Percentiles rank a stretch among this genome's conserved stretches.
phyloP scores from a whole-genome alignment of 2,888 invertebrate species.

The Aphodius granarius region DNA sequence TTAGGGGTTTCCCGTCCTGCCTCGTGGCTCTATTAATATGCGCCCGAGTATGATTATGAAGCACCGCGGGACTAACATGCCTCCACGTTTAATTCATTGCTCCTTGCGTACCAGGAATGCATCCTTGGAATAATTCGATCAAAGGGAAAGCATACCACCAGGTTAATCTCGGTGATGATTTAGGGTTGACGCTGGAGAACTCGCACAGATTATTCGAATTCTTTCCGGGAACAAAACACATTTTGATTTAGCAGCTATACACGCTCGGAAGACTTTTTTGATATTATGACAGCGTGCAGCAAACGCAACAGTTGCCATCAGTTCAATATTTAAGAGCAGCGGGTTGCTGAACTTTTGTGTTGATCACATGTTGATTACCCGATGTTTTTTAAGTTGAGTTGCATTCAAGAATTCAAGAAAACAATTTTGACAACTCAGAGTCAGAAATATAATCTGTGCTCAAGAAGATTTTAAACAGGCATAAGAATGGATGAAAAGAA shows the following conservation, averaged over 20 bases:
- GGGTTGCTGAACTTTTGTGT: no score
- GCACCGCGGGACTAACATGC: slow-evolving; percentile 49
- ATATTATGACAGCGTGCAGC: no score
- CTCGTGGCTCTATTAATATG: slow-evolving; percentile 12
- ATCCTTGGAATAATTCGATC: slow-evolving; percentile 7
- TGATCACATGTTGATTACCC: no score
- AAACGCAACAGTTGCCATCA: no score
- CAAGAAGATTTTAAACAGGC: no score
- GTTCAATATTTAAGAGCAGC: no score
- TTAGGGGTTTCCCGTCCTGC: slow-evolving; percentile 33
- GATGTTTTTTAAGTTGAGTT: no score
- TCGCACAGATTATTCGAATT: not conserved
- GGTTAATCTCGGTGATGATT: not conserved
- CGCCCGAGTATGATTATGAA: slow-evolving; percentile 10
- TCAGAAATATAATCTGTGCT: no score
- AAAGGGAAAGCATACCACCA: not conserved
- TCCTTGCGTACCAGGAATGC: slow-evolving; percentile 41
- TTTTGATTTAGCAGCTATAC: not conserved
- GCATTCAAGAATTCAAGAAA: no score
- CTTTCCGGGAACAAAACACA: not conserved
- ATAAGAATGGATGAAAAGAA: no score
- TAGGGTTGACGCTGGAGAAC: not conserved
- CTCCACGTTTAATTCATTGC: slow-evolving; percentile 37
- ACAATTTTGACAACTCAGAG: no score
- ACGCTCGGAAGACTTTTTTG: no score